A percentile compares a stretch with the other conserved stretches of the same genome.
These are phyloP conservation scores for Xylophagus ater DNA, from an alignment of 2,888 invertebrate species.

Conservation along the genomic window DNA sequence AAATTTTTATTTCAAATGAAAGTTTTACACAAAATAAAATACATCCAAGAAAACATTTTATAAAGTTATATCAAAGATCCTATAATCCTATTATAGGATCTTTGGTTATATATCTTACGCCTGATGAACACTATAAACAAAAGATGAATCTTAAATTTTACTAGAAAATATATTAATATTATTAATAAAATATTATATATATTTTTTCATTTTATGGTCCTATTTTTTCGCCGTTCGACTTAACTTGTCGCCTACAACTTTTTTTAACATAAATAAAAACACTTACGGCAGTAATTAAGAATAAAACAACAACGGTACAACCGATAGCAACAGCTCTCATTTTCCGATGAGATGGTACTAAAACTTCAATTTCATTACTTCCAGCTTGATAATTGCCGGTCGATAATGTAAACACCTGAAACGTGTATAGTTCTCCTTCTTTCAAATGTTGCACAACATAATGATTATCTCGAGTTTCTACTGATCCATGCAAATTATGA, in stretches of 20 bases:
- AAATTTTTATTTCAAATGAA: too few relatives aligned
- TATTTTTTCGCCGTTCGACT: slow-evolving; percentile 26
- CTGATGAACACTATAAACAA: too few relatives aligned
- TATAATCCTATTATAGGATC: too few relatives aligned
- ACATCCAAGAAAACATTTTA: too few relatives aligned
- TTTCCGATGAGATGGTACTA: slow-evolving; percentile 59
- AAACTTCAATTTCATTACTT: slow-evolving; percentile 50
- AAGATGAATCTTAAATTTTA: too few relatives aligned
- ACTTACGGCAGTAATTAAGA: slow-evolving; percentile 52
- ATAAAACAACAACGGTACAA: slow-evolving; percentile 55
- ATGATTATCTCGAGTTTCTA: slow-evolving; percentile 58
- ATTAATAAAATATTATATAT: too few relatives aligned
- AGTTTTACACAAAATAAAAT: too few relatives aligned
- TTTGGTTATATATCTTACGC: too few relatives aligned
- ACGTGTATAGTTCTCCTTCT: slow-evolving; percentile 62
- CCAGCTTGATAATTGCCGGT: slow-evolving; percentile 49
- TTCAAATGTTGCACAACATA: slow-evolving; percentile 57
- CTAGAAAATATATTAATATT: too few relatives aligned
- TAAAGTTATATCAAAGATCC: too few relatives aligned
- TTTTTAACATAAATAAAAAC: slow-evolving; percentile 45
- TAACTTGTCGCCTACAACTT: slow-evolving; percentile 31
- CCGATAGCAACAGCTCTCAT: slow-evolving; percentile 61
- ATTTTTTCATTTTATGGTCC: slow-evolving; percentile 4
- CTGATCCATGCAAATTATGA: slow-evolving; percentile 51
- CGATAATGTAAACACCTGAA: slow-evolving; percentile 60